Evolutionary conservation across 1,140 invertebrate species (phyloP).

Genomic region (Ladona fulva): DNA sequence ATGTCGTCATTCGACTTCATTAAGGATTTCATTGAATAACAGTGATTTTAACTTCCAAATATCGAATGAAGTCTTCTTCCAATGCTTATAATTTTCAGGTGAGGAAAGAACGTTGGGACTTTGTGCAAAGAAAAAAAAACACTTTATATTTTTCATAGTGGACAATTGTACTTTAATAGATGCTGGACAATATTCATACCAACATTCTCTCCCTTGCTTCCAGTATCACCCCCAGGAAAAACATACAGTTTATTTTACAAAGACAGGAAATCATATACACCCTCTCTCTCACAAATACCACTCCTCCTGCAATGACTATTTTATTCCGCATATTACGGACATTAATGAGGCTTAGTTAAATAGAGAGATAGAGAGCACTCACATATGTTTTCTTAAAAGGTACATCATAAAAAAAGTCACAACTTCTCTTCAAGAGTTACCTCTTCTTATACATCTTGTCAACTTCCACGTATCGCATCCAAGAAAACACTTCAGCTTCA

Average conservation of each 20-base stretch:
- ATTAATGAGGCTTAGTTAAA: background rate
- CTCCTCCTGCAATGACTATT: conserved; percentile 4
- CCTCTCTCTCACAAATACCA: background rate
- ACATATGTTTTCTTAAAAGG: background rate
- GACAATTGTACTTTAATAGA: conserved; percentile 10
- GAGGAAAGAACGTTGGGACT: background rate
- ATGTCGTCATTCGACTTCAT: no score
- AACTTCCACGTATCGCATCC: background rate
- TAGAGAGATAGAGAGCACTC: conserved; percentile 1
- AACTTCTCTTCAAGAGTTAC: background rate
- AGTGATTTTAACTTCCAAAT: no score
- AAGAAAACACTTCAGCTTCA: background rate
- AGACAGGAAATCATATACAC: conserved; percentile 3
- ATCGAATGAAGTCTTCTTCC: no score
- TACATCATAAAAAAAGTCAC: background rate
- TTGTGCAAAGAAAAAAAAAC: background rate
- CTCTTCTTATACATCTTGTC: background rate
- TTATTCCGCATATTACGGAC: background rate
- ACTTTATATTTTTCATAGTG: background rate
- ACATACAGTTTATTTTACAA: conserved; percentile 11
- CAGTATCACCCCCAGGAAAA: conserved; percentile 3
- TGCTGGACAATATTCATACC: conserved; percentile 4
- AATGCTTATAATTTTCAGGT: background rate
- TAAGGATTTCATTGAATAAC: no score
- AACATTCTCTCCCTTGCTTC: background rate